Conservation (phyloP, 2,113 vertebrate genomes). For the Zosterops hypoxanthus region DNA sequence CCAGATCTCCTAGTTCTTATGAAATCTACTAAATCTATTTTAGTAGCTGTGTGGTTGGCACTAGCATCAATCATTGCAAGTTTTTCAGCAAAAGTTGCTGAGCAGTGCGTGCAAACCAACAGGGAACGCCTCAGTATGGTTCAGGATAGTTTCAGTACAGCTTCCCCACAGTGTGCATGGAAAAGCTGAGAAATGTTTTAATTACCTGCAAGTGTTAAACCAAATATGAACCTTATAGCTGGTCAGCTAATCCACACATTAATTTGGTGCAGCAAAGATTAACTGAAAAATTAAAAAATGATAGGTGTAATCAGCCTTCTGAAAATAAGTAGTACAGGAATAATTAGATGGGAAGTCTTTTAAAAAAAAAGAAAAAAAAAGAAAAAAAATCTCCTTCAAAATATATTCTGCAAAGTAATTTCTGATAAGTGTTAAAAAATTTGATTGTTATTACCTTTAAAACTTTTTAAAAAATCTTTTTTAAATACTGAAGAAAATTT, state of each 20-base stretch:
- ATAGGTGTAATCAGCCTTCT: neutral
- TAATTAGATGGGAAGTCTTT: neutral
- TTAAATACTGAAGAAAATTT: neutral
- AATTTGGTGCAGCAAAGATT: neutral
- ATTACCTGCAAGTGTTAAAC: neutral
- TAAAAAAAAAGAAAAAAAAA: neutral
- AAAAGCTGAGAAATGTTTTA: neutral
- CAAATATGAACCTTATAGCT: neutral
- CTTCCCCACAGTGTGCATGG: fast-evolving
- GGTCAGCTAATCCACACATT: neutral
- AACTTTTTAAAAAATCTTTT: neutral
- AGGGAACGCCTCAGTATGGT: neutral
- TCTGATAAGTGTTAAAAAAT: neutral
- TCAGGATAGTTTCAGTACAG: neutral
- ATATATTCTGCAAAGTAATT: neutral
- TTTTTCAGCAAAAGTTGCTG: neutral
- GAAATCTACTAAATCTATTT: slow-evolving; percentile 1
- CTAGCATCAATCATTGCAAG: neutral
- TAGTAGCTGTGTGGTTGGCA: neutral
- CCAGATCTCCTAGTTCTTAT: slow-evolving; percentile 3
- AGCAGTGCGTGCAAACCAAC: neutral
- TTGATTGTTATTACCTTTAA: neutral
- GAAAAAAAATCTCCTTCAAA: neutral
- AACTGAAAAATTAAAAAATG: neutral
- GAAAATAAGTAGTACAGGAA: neutral